Conservation (phyloP, 1,140 invertebrate genomes). For the Neoseiulus cucumeris region DNA sequence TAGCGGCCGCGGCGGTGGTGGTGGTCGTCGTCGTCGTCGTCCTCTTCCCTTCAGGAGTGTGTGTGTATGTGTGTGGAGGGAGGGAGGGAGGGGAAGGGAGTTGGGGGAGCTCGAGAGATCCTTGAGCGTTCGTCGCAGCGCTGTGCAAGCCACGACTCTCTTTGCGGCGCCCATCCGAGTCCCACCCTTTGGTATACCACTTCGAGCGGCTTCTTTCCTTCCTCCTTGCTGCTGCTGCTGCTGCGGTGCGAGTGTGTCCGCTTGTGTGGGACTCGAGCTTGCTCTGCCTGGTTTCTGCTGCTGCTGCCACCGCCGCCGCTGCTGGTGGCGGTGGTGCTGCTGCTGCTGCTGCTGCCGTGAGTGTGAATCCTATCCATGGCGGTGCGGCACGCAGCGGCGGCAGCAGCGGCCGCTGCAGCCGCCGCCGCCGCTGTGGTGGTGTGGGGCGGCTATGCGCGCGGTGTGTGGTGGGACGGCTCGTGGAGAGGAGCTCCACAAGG, state of each 20-base stretch:
- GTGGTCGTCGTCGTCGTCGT: background rate
- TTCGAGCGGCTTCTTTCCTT: no score
- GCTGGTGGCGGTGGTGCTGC: background rate
- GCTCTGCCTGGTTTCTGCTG: background rate
- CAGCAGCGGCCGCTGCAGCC: background rate
- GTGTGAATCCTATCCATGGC: background rate
- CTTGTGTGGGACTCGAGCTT: no score
- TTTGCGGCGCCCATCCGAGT: no score
- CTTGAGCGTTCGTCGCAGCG: no score
- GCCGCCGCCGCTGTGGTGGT: background rate
- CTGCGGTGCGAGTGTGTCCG: no score
- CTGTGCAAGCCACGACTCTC: no score
- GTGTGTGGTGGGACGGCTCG: slow-evolving; percentile 8
- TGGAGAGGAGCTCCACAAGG: slow-evolving; percentile 8
- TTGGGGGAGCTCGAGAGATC: no score
- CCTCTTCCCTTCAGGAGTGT: background rate
- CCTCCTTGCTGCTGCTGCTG: no score
- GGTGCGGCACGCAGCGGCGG: background rate
- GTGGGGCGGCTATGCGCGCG: background rate
- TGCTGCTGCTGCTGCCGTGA: background rate
- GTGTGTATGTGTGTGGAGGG: no score
- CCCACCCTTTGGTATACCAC: no score
- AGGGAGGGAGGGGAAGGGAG: no score
- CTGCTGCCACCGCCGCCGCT: background rate
- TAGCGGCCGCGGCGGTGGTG: background rate